Percentiles rank a stretch among this genome's conserved stretches.
Evolutionary conservation across 2,797 vertebrate genomes (phyloP).

Genomic region (Siniperca undulata): DNA sequence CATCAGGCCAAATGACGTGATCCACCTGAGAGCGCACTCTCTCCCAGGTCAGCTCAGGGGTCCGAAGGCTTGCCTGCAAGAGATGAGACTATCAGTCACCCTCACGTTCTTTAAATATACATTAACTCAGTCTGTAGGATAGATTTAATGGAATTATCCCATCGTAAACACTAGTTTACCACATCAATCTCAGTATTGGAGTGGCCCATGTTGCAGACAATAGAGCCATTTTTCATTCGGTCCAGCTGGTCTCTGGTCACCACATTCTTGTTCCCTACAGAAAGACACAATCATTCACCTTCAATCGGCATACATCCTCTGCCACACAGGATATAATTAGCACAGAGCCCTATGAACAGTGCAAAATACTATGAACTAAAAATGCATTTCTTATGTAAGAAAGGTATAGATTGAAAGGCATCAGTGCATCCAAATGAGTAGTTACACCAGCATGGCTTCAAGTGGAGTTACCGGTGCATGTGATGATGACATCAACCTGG

Average conservation of each 20-base stretch:
- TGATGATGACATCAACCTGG: conserved; percentile 94
- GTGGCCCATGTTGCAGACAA: conserved; percentile 98
- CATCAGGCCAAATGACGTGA: conserved; percentile 96
- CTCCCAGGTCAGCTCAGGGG: conserved; percentile 96
- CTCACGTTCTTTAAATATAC: background rate
- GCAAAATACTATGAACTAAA: conserved; percentile 1
- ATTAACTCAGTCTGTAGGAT: background rate
- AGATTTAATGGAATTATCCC: background rate
- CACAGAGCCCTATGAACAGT: background rate
- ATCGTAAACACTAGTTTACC: conserved; percentile 77
- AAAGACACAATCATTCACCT: conserved; percentile 20
- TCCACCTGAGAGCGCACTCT: conserved; percentile 96
- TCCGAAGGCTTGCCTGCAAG: conserved; percentile 92
- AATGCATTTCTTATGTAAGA: conserved; percentile 3
- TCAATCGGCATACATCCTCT: background rate
- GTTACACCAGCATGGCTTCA: conserved; percentile 1
- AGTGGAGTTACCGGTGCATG: conserved; percentile 91
- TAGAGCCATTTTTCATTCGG: conserved; percentile 95
- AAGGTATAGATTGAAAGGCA: conserved; percentile 8
- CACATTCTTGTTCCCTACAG: conserved; percentile 94
- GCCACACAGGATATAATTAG: background rate
- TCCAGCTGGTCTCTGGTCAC: conserved; percentile 96
- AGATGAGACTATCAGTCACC: background rate
- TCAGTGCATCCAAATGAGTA: background rate
- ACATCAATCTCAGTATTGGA: conserved; percentile 98